Base-by-base conservation (phyloP, 2,888 invertebrate genomes). In the Acrocyrtus sp. region DNA sequence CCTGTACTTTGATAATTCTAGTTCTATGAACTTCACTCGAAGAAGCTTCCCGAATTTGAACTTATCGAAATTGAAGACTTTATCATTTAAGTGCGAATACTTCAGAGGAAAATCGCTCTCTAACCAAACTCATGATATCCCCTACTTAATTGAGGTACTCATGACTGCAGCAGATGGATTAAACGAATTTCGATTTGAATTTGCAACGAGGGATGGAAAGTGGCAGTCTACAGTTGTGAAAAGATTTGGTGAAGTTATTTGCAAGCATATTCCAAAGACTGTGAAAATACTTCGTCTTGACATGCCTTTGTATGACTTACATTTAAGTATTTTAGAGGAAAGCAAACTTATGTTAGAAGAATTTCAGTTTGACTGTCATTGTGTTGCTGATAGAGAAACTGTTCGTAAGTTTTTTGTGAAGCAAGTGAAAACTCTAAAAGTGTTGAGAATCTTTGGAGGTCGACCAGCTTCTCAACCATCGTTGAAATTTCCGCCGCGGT, bases 401-500 rank as follows among this genome's bases (percentile, higher is more conserved):
- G 19, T 67, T 12, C 24, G 27, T 10, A 56, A 51, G 4, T 63
- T 72, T 17, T 43, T 75, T 0, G 19, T 26, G 6, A 51, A 45
- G 4, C 75, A 75, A 48, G 29, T 27, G 2, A 22, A n/a, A 19
- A 58, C 50, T 5, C 39, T 75, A 17, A 51, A 56, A 19, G 41
- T 41, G 3, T 26, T 72, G 34, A 50, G 21, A 21, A 50, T 72
- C 24, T 34, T 62, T 6, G 66, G 62, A 12, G 65, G 61, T 12
- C 27, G 48, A 22, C 61, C 24, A 10, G 53, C 60, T 17, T 56
- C 39, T 17, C 17, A 45, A 3, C 41, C 39, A 3, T 47, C 65
- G 0, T 24, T 75, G 17, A 50, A 75, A 29, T 75, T 75, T 29
- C 75, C 75, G 12, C 75, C 75, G 12, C 29, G 51, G 2, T 53